Evolutionary conservation across 2,797 vertebrate species (phyloP), one percentile per base, ranked within the genome.

Genomic region (Gadopsis bispinosus): DNA sequence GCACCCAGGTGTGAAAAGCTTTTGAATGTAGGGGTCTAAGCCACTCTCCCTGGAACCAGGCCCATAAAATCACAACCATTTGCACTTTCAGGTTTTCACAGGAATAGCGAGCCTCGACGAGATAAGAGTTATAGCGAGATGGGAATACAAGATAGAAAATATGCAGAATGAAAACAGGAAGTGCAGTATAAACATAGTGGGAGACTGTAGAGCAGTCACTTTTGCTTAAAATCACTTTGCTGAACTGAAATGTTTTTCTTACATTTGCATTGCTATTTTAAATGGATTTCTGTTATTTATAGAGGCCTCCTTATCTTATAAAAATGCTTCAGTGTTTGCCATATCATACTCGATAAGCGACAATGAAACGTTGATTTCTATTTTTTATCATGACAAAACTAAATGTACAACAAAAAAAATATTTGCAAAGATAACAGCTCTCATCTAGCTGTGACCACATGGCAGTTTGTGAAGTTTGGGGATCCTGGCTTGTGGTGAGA

Each of bases 1-100:
- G 77, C 83, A 79, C 78, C 63, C 53, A 85, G 81, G 87, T 90
- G 90, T 87, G 81, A 92, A 91, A 79, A 81, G 88, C 79, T 71
- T 79, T 70, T 76, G 54, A 75, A 66, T 70, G 84, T 60, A 66
- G 29, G 58, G 26, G 31, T 43, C 43, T 11, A 31, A 48, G 58
- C 45, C 7, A 58, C n/a, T 77, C 73, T 73, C 51, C 22, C 37
- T 77, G 63, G 64, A 79, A 41, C 56, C 35, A 37, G 43, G n/a
- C 55, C 64, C 50, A 64, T 67, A 75, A 81, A 88, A 87, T 81
- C 78, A 82, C 73, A 88, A 69, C 63, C 69, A 70, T 45, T 59
- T 81, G 82, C 81, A 63, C 29, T 41, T 48, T 80, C 63, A 73
- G 70, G 80, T 85, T 87, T 1, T 3, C 81, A 69, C 55, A 17